Conservation (phyloP, 2,113 vertebrate genomes). For the Chroicocephalus ridibundus region DNA sequence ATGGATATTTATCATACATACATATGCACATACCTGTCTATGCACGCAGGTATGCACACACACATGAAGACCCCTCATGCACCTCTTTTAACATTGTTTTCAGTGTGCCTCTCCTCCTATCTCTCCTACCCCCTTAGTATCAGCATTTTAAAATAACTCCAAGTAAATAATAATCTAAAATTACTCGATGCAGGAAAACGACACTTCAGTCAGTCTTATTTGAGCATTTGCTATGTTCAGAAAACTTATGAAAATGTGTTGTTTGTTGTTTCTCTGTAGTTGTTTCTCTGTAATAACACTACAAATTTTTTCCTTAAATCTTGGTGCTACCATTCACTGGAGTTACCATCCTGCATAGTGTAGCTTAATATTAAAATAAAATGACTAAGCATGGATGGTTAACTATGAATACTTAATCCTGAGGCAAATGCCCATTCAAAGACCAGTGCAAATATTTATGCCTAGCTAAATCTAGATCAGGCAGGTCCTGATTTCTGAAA, state of each 20-base stretch:
- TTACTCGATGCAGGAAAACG: neutral
- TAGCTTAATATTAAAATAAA: neutral
- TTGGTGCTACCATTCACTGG: neutral
- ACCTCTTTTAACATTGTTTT: neutral
- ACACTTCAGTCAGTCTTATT: neutral
- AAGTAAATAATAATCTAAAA: neutral
- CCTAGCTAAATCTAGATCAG: neutral
- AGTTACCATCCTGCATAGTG: neutral
- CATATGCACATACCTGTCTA: neutral
- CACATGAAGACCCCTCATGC: rapidly evolving
- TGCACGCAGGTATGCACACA: rapidly evolving
- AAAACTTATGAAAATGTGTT: neutral
- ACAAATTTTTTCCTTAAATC: neutral
- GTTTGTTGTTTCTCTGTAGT: neutral
- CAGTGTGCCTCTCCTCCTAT: neutral
- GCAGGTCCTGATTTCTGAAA: neutral
- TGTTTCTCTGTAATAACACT: neutral
- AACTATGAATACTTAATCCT: neutral
- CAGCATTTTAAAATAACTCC: neutral
- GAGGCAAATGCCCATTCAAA: neutral
- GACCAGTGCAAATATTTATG: neutral
- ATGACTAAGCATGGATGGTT: neutral
- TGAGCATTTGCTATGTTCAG: neutral
- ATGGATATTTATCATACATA: neutral
- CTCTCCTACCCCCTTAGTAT: neutral